Base-by-base conservation (phyloP, 2,113 vertebrate genomes). In the Phainopepla nitens region DNA sequence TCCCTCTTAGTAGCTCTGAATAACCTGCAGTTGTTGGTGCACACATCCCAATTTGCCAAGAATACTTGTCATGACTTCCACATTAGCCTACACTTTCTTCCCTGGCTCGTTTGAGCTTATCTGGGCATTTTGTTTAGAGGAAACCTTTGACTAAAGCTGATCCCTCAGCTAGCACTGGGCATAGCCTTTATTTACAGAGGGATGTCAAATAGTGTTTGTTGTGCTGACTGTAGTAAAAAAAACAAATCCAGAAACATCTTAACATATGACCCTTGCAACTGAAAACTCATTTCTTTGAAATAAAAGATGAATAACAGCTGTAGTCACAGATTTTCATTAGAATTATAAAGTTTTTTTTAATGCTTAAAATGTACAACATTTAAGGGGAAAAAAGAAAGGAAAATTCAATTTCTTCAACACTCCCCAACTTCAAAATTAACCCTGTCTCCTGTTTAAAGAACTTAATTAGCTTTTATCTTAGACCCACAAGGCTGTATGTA, bases 171-270 rank as follows among this genome's bases (percentile, higher is more conserved):
- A 89, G 93, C 60, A 86, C 61, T 87, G 84, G 87, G 58, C 66
- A 90, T 58, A 70, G 73, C 62, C 44, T 93, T 80, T 81, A 96
- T 94, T 95, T 89, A 91, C 20, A 95, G 65, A 72, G 24, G 11
- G 69, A 62, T 88, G 85, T 96, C 88, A 75, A 95, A 70, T 54
- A 64, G 57, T 79, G 66, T 66, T 95, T 90, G 39, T 94, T 91
- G 50, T 76, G 44, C 54, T 94, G 61, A 73, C 27, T 96, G 50
- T 64, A 61, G 9, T 73, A 53, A 15, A 19, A 62, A 90, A 66
- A 78, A 22, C 57, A 87, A 56, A 80, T 4, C 45, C 6, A 10
- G 39, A 64, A 44, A 17, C 0, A 1, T 24, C 20, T 45, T 70
- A 47, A 62, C 25, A 23, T 25, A 42, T 5, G 3, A 62, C 14